Evolutionary conservation across 1,140 invertebrate genomes (phyloP).

Genomic region (Macrosteles quadrilineatus): DNA sequence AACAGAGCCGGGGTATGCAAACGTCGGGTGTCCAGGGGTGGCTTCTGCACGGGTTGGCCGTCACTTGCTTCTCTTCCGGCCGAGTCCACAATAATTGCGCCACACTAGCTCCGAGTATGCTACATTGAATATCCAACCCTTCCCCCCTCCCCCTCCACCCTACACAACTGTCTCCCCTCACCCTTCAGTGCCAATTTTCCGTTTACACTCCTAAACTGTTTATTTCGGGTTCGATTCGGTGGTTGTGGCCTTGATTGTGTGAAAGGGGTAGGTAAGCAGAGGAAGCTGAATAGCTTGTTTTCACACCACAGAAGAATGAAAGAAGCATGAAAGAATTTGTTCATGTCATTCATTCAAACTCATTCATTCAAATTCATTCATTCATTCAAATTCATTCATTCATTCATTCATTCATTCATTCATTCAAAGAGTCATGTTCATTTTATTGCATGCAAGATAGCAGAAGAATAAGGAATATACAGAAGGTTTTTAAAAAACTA

Average conservation of each 20-base stretch:
- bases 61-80: conserved; percentile 1
- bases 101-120: not conserved
- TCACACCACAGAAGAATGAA: not conserved
- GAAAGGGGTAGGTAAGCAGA: conserved; percentile 18
- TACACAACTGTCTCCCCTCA: not conserved
- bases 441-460: too few species aligned
- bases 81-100: not conserved
- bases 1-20: conserved; percentile 29
- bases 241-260: not conserved
- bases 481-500: too few species aligned
- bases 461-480: too few species aligned
- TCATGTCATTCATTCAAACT: too few species aligned
- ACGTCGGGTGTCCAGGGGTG: not conserved
- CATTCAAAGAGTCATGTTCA: too few species aligned
- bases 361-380: too few species aligned
- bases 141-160: not conserved
- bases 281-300: not conserved
- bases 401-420: too few species aligned
- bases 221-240: not conserved
- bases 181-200: not conserved
- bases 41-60: conserved; percentile 14
- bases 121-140: conserved; percentile 4
- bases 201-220: not conserved
- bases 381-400: too few species aligned
- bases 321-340: too few species aligned